Base-by-base conservation (phyloP, 2,888 invertebrate genomes). In the Torymus auratus region DNA sequence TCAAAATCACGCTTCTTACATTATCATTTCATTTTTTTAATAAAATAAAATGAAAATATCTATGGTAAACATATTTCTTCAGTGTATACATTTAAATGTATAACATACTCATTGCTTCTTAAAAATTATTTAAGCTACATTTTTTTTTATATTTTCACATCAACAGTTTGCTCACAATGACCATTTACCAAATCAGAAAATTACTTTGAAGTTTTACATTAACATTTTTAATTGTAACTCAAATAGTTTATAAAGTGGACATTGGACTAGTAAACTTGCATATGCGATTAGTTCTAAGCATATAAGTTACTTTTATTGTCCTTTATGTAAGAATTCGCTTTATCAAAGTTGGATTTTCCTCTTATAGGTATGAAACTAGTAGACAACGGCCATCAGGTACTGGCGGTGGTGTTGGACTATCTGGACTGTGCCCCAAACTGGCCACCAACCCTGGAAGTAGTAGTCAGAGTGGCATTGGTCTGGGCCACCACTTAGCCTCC, bases 1-100 rank as follows among this genome's bases (percentile, higher is more conserved):
- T 90, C 90, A 88, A 89, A 89, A 89, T 89, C 89, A 90, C 88
- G 90, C 90, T 90, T 90, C 80, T 87, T 87, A 86, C 85, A 87
- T 86, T 86, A 85, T 85, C 86, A 88, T 82, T 78, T 55, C 64
- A 76, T 80, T 82, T n/a, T 76, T 80, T 64, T 65, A 55, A 67
- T 60, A 67, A 28, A 13, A 28, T 56, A 67, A 7, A 58, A 41
- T 41, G 7, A 52, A 17, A 74, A 78, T 75, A 69, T 68, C 52
- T 68, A 13, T 41, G 5, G 23, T 50, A 23, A 58, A 64, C 55
- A 74, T 23, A 58, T 74, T 65, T 65, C 52, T 15, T 64, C 50
- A 65, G 17, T 74, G 20, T 41, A 17, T 73, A 23, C 71, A n/a
- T 12, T 58, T 55, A 58, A 12, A 72, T 23, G 17, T 55, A 23